phyloP scores from a whole-genome alignment of 2,888 invertebrate genomes.

The Zelleria hepariella region DNA sequence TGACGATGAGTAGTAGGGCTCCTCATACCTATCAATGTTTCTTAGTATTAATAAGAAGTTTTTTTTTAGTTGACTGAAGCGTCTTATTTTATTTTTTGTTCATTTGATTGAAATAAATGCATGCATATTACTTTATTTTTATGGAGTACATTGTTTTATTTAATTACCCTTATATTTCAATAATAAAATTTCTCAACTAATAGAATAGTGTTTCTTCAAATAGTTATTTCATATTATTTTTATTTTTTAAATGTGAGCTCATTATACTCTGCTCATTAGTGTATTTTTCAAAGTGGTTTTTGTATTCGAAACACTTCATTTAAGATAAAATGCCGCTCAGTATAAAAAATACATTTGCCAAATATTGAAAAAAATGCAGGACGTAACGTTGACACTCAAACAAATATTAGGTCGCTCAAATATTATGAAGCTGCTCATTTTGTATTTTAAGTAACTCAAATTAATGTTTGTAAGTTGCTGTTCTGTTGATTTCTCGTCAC shows the following conservation, averaged over 20 bases:
- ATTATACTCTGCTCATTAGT: too few species aligned
- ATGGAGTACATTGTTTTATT: constrained; percentile 11
- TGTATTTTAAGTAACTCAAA: too few species aligned
- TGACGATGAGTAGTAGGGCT: constrained; percentile 13
- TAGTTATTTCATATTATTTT: too few species aligned
- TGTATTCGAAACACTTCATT: too few species aligned
- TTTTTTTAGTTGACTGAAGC: neutral
- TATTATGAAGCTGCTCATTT: too few species aligned
- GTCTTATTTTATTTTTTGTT: constrained; percentile 10
- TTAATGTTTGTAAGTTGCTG: too few species aligned
- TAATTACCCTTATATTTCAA: constrained; percentile 11
- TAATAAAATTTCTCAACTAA: constrained; percentile 10
- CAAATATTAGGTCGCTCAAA: too few species aligned
- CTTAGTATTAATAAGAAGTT: constrained; percentile 8
- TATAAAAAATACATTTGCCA: too few species aligned
- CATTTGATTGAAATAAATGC: constrained; percentile 11
- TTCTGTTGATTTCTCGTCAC: neutral
- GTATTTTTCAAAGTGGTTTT: too few species aligned
- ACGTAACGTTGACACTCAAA: too few species aligned
- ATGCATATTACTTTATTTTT: constrained; percentile 9
- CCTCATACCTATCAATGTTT: constrained; percentile 11
- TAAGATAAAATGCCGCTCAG: too few species aligned
- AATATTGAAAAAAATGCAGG: too few species aligned
- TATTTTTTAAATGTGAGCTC: constrained; percentile 8
- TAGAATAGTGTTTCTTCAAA: constrained; percentile 11